Base-by-base conservation (phyloP, 2,797 vertebrate genomes). In the Hipposideros larvatus region DNA sequence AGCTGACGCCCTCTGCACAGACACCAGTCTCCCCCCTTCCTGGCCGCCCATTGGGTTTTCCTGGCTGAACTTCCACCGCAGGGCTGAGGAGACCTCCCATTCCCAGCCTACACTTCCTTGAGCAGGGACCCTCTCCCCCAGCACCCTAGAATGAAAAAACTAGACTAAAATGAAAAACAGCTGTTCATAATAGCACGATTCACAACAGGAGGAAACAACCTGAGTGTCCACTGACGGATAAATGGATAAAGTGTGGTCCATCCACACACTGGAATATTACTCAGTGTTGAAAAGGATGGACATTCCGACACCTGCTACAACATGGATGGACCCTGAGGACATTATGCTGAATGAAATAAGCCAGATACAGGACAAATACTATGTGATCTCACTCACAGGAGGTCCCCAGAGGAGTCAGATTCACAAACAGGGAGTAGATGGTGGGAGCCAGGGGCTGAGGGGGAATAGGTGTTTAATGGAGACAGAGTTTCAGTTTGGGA, bases 141-240 rank as follows among this genome's bases (percentile, higher is more conserved):
- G 31, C 43, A 18, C 75, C 41, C 7, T 1, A 22, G 53, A 80
- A 11, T 19, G 37, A 53, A 43, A 55, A 53, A 46, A 63, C 22
- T 66, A 22, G 59, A 11, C 13, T 24, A 28, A 87, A 37, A 70
- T 6, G 5, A 68, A 26, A 55, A 37, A 6, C 4, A 22, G 7
- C 16, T 24, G 2, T 22, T 78, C 57, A 2, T 10, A 57, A 53
- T 15, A 22, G 59, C 34, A 8, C 0, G 4, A 21, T 34, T 73
- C 41, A 46, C 55, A 7, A 11, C 78, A 55, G 37, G 7, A 1
- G 11, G 41, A 26, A 34, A 55, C 51, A 48, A 21, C 1, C 2
- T 2, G 0, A 15, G 4, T 46, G 19, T 7, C 53, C 37, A 24
- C 0, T 0, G 15, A 19, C 22, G 4, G 22, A 19, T 1, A 28